These are phyloP conservation scores for Raja brachyura DNA, from an alignment of 2,113 vertebrate species.

Conservation along the genomic window DNA sequence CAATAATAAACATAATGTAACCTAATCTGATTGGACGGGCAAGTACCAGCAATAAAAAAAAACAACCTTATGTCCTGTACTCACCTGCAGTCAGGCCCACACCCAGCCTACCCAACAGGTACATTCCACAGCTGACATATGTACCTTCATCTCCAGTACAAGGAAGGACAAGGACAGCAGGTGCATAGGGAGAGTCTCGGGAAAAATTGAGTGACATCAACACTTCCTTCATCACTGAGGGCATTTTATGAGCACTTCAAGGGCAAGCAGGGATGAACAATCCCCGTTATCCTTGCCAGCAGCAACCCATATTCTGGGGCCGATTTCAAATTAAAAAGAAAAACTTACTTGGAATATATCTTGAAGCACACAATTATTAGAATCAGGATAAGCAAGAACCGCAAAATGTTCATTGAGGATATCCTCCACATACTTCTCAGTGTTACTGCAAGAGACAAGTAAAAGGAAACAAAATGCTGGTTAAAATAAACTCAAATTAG, in stretches of 20 bases:
- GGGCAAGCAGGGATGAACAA: background rate
- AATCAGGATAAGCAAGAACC: constrained; percentile 47
- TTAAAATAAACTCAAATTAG: background rate
- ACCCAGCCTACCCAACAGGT: too few relatives aligned
- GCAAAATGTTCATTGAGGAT: constrained; percentile 45
- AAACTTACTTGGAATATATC: constrained; percentile 53
- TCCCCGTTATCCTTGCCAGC: background rate
- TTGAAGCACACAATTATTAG: constrained; percentile 50
- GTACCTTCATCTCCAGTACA: background rate
- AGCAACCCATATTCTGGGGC: background rate
- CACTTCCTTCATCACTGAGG: background rate
- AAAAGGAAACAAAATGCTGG: background rate
- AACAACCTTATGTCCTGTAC: too few relatives aligned
- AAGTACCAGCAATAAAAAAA: background rate
- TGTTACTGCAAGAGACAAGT: background rate
- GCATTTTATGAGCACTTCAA: background rate
- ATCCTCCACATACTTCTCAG: background rate
- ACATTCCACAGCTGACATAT: background rate
- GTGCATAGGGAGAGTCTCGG: background rate
- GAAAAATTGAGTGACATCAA: too few relatives aligned
- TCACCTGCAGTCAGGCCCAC: background rate
- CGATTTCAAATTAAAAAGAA: background rate
- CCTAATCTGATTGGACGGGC: background rate
- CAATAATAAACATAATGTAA: too few relatives aligned
- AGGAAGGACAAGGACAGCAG: background rate